Evolutionary conservation across 92 coral and sea anemone species (phyloP), one percentile per base, ranked within the genome.

Genomic region (Desmophyllum pertusum): DNA sequence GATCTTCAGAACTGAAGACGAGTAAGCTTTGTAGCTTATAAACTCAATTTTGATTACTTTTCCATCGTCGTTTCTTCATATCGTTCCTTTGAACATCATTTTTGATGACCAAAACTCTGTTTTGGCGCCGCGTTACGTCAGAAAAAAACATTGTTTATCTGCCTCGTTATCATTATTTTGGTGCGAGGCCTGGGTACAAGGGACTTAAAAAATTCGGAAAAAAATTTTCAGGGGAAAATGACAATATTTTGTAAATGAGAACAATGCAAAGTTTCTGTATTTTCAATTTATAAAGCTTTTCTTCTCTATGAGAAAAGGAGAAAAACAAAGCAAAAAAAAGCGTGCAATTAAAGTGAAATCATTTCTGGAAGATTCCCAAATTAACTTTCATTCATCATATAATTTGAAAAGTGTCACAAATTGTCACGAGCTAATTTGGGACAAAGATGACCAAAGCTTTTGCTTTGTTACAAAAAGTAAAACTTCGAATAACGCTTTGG

Each of bases 71-170:
- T 85, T 84, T 83, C 88, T 78, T 90, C 91, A 89, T 87, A 74
- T 85, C 90, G 90, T 89, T 83, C 68, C 77, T 77, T 81, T 81
- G 85, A 94, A 86, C 93, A 89, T 79, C 83, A 85, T 91, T 76
- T 73, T 38, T 48, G 92, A 87, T 88, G 89, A 86, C 80, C 87
- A 89, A 85, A 90, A 88, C 92, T 91, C 83, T 93, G 93, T 92
- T 93, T 92, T 94, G 98, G 98, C 95, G 93, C 95, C 90, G 90
- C 92, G 95, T 94, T 92, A 92, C 98, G 98, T 94, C 98, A 94
- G 98, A 94, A 92, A 92, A 84, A 85, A 80, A 89, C 93, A 90
- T 93, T 94, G 93, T 94, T 94, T 94, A 94, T 91, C 81, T 84
- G 98, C 98, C 98, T 94, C 98, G 95, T 75, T 85, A 76, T 71